Evolutionary conservation across 2,113 vertebrate genomes (phyloP), one percentile per base, ranked within the genome.

Genomic region (Hoplias malabaricus): DNA sequence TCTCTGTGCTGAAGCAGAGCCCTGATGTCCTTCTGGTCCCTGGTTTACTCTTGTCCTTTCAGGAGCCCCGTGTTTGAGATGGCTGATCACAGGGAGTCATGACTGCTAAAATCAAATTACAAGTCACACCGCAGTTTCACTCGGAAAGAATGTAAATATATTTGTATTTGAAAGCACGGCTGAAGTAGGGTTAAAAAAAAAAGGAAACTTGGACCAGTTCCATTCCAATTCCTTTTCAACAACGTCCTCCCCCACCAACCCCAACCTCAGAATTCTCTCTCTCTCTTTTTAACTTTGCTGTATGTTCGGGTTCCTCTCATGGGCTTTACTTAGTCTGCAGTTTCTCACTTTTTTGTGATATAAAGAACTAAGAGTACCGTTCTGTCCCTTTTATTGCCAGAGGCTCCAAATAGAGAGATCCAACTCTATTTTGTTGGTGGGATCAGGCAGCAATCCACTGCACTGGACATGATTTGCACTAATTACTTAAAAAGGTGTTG

Each of bases 131-230:
- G 85, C 68, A 75, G 82, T 81, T 89, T 81, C 81, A 63, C 69
- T 78, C 81, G 88, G 90, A 93, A 92, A 91, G 89, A 91, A 92
- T 89, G 85, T 87, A 84, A 70, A 87, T 86, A 62, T 87, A 82
- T 87, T 65, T 87, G 84, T 82, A 82, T 90, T 87, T 84, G 78
- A 82, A 84, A 80, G 74, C 72, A 74, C 70, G 63, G 31, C 65
- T 43, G 33, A 29, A 42, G 42, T 29, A 38, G 29, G 48, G 14
- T 27, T 54, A 62, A 77, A 68, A 85, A 69, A 72, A 56, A 36
- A 6, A 80, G 84, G 88, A 88, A 89, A 90, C 85, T 85, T 90
- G 88, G 85, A 89, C 36, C 0, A 12, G 14, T 81, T 90, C 88
- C 89, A 90, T 83, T 75, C 65, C 50, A 50, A 13, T 29, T 50